phyloP scores from a whole-genome alignment of 2,888 invertebrate species.

The Hirudinaria manillensis region DNA sequence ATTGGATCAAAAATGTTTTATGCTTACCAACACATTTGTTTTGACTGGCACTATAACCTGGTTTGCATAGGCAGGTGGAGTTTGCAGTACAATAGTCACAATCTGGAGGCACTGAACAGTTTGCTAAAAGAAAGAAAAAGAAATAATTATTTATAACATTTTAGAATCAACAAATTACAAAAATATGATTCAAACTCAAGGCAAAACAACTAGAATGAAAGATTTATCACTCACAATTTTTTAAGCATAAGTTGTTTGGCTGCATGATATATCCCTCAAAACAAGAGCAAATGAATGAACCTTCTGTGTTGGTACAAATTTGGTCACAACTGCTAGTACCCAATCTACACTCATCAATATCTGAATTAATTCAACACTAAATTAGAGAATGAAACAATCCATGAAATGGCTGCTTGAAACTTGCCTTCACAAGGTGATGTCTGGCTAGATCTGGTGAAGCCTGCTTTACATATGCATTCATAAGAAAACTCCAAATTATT shows the following conservation, averaged over 20 bases:
- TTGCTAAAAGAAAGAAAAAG: not conserved
- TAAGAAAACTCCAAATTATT: not conserved
- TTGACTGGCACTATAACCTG: not conserved
- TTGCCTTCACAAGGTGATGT: slow-evolving; percentile 11
- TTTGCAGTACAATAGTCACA: not conserved
- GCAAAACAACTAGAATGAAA: too few relatives aligned
- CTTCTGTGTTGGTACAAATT: slow-evolving; percentile 18
- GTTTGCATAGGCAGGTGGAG: not conserved
- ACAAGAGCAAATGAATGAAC: slow-evolving; percentile 28
- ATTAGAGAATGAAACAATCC: not conserved
- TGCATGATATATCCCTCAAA: slow-evolving; percentile 20
- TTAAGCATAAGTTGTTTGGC: too few relatives aligned
- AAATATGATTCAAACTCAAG: too few relatives aligned
- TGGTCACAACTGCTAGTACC: slow-evolving; percentile 18
- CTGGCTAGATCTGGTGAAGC: not conserved
- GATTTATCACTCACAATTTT: not conserved
- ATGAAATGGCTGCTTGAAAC: not conserved
- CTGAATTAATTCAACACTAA: slow-evolving; percentile 16
- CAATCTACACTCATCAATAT: slow-evolving; percentile 29
- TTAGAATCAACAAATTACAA: too few relatives aligned
- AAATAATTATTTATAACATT: too few relatives aligned
- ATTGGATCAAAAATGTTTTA: not conserved
- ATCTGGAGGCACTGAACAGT: not conserved
- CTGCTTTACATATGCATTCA: slow-evolving; percentile 3
- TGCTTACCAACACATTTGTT: not conserved